Base-by-base conservation (phyloP, 2,888 invertebrate genomes). In the Chirona hameri region DNA sequence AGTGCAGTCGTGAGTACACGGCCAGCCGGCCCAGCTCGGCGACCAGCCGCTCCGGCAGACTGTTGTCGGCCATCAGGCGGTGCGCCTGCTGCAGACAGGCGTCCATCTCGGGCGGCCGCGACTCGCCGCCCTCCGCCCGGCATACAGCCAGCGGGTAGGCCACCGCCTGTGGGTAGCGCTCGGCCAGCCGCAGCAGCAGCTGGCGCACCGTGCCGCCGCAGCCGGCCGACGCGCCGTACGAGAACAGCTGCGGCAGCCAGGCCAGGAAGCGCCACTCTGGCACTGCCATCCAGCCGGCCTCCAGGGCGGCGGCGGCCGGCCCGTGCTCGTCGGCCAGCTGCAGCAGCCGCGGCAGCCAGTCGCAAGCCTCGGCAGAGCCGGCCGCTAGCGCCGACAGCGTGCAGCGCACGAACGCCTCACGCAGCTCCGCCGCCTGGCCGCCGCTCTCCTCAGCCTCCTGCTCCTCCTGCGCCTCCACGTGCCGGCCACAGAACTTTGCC, bases 231-330 rank as follows among this genome's bases (percentile, higher is more conserved):
- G 83, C 85, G 65, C 82, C 79, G 81, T 85, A 85, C n/a, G 84
- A 84, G 21, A 85, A 81, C 69, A 85, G 84, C 72, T 84, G 85
- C 83, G 81, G 83, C 29, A 85, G 29, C 85, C 85, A 85, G 10
- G 83, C 81, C 15, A 85, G 79, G 76, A 83, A 85, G 84, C 84
- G 83, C 85, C 85, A 85, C 21, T 39, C 39, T n/a, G 85, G 85
- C 24, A 84, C 83, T 21, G 27, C 76, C 12, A 55, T 79, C 52
- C 81, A 79, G 39, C 27, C 10, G 31, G 29, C 31, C 31, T 2
- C 24, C 3, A 76, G 46, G 2, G 39, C 39, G 27, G 14, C 21
- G 24, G 76, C 76, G 7, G 76, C 76, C 48, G 31, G 57, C 31
- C 82, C 31, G 81, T 85, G 79, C 3, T 83, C 83, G 55, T 84